Conservation (phyloP, 2,888 invertebrate genomes). For the Habrosyne pyritoides region DNA sequence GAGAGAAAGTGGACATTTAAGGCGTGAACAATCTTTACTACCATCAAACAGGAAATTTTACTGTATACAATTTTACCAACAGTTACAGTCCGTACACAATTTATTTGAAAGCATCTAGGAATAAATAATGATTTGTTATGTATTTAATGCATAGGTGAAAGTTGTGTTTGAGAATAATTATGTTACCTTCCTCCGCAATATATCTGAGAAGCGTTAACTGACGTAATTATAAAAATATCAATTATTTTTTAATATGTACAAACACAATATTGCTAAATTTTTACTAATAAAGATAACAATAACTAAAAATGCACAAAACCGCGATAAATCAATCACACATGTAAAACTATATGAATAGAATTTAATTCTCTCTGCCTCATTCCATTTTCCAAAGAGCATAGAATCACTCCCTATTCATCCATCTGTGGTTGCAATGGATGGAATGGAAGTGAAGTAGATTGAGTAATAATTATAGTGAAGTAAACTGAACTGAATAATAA, state of each 20-base stretch:
- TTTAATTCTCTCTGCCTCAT: conserved; percentile 21
- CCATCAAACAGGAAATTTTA: background rate
- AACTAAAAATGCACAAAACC: background rate
- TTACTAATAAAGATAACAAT: no score
- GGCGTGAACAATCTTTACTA: background rate
- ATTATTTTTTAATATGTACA: no score
- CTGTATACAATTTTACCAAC: no score
- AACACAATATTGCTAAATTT: background rate
- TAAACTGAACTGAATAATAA: no score
- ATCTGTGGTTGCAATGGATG: no score
- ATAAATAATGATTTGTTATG: no score
- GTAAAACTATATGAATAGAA: conserved; percentile 24
- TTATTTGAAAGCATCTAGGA: background rate
- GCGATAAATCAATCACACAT: background rate
- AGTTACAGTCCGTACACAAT: background rate
- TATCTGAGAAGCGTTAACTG: background rate
- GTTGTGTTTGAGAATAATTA: conserved; percentile 34
- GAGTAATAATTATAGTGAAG: no score
- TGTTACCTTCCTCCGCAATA: background rate
- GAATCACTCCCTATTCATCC: no score
- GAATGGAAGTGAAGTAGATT: no score
- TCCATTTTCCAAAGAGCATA: no score
- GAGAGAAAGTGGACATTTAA: conserved; percentile 2
- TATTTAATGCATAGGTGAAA: no score
- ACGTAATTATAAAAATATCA: no score